Evolutionary conservation across 1,140 invertebrate species (phyloP).

Genomic region (Adelges cooleyi): DNA sequence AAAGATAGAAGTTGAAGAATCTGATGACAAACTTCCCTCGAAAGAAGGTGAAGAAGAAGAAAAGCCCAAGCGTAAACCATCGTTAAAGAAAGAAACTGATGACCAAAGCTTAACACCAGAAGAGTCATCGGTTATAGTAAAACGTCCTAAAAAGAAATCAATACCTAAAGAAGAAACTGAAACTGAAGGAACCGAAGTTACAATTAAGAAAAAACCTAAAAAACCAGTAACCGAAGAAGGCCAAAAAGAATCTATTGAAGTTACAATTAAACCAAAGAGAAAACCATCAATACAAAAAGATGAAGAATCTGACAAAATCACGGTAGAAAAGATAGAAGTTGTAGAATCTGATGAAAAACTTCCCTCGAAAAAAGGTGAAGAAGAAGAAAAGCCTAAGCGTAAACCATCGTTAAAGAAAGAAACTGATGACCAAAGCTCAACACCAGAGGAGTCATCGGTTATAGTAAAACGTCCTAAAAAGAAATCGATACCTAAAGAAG

Average conservation of each 20-base stretch:
- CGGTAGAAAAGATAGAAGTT: constrained; percentile 33
- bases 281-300: constrained; percentile 13
- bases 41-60: neutral
- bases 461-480: constrained; percentile 28
- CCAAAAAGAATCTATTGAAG: constrained; percentile 33
- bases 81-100: constrained; percentile 19
- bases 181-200: neutral
- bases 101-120: constrained; percentile 25
- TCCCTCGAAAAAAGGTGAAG: neutral
- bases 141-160: constrained; percentile 24
- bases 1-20: constrained; percentile 34
- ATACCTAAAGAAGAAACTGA: neutral
- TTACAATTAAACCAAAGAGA: constrained; percentile 28
- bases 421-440: constrained; percentile 26
- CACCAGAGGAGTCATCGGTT: constrained; percentile 30
- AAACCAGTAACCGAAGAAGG: constrained; percentile 31
- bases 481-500: constrained; percentile 19
- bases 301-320: constrained; percentile 8
- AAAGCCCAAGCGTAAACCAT: constrained; percentile 5
- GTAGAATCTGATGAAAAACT: constrained; percentile 29
- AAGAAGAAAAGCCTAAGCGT: neutral
- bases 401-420: constrained; percentile 3
- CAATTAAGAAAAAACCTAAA: neutral
- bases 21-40: constrained; percentile 11
- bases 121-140: constrained; percentile 28